phyloP scores from a whole-genome alignment of 2,113 vertebrate species.

The Trachemys scripta region DNA sequence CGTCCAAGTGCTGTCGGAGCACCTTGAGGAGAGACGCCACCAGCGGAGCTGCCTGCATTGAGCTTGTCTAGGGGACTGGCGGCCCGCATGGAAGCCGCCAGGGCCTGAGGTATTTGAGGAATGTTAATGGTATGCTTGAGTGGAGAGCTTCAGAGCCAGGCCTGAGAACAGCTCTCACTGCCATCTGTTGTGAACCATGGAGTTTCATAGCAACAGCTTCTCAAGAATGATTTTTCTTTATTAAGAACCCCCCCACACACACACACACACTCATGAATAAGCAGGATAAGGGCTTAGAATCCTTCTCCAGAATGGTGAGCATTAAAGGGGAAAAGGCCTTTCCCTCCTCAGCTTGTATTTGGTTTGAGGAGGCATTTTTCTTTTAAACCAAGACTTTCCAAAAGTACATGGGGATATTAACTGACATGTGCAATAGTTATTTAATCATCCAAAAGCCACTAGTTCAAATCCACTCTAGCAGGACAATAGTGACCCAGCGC shows the following conservation, averaged over 20 bases:
- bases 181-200: slow-evolving; percentile 81
- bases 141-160: slow-evolving; percentile 79
- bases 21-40: slow-evolving; percentile 20
- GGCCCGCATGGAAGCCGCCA: neutral
- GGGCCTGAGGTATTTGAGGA: slow-evolving; percentile 80
- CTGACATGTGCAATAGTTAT: neutral
- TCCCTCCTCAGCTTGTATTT: slow-evolving; percentile 59
- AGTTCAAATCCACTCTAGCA: neutral
- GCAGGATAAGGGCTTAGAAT: slow-evolving; percentile 54
- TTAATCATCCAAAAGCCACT: neutral
- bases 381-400: neutral
- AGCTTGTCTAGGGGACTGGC: slow-evolving; percentile 52
- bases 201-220: slow-evolving; percentile 83
- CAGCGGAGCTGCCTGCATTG: neutral
- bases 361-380: neutral
- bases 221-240: slow-evolving; percentile 78
- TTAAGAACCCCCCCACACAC: slow-evolving; percentile 53
- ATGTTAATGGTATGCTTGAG: slow-evolving; percentile 85
- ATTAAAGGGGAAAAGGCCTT: slow-evolving; percentile 44
- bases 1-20: neutral
- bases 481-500: neutral
- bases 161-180: slow-evolving; percentile 67
- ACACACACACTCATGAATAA: slow-evolving; percentile 61
- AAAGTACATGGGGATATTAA: neutral
- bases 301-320: slow-evolving; percentile 47